Base-by-base conservation (phyloP, 2,888 invertebrate species). In the Ornithoptera alexandrae region DNA sequence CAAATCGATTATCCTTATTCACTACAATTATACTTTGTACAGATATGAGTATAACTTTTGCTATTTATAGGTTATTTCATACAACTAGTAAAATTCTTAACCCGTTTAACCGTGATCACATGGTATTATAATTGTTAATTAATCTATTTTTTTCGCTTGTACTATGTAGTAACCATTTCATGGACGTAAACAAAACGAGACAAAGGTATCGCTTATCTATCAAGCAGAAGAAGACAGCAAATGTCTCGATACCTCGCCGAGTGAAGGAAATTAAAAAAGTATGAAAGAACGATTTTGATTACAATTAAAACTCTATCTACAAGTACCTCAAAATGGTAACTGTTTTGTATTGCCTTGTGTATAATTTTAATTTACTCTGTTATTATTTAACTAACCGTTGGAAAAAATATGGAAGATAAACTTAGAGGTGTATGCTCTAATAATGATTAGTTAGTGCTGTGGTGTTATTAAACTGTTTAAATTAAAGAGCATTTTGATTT, bases 181-280 rank as follows among this genome's bases (percentile, higher is more conserved):
- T 85, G 85, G 85, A 86, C 84, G 85, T 87, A 88, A 89, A 89
- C 83, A 89, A 88, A 90, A 77, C 79, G 90, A 84, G 90, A 91
- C 80, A 79, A 75, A 77, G 75, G 74, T 86, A 90, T 83, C 72
- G 81, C 78, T 83, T 85, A 82, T 82, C 82, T 81, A 78, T 80
- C 72, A 75, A 74, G 69, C 74, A 80, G 85, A 89, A 78, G 67
- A 85, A 84, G 88, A 89, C 73, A 76, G 76, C 73, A 74, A 74
- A 77, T 79, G 72, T 87, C 84, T 78, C 75, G 73, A 73, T 75
- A 72, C 76, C 70, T 76, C 74, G 69, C 72, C 67, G 66, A 72
- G 72, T 74, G 72, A 70, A 74, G 67, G 69, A 74, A 78, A 72
- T 72, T n/a, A 71, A 73, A 75, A 74, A 76, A 74, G 72, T 74